These are phyloP conservation scores for Mormyrops attenuatus DNA, from an alignment of 2,797 vertebrate genomes.

Conservation along the genomic window DNA sequence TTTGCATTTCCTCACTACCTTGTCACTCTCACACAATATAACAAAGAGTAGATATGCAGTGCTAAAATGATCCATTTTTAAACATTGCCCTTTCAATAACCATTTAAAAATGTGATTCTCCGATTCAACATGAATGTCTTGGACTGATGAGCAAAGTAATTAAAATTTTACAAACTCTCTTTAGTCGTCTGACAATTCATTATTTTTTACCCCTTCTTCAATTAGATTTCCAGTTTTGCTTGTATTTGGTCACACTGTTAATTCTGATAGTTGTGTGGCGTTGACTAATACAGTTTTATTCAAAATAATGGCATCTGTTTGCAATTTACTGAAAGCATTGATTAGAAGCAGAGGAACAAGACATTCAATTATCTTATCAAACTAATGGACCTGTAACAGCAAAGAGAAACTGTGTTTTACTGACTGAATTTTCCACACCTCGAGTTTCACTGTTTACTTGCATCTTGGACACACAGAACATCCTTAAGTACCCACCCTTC, in stretches of 20 bases:
- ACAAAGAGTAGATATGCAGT: not conserved
- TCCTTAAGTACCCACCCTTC: not conserved
- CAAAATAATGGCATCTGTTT: not conserved
- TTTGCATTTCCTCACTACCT: not conserved
- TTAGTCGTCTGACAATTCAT: not conserved
- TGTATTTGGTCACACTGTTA: not conserved
- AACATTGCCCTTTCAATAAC: not conserved
- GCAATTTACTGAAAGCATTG: slow-evolving; percentile 1
- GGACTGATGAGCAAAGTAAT: not conserved
- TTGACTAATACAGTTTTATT: not conserved
- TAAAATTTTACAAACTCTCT: not conserved
- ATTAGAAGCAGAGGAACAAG: not conserved
- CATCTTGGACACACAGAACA: not conserved
- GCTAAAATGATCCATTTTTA: not conserved
- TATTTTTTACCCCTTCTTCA: not conserved
- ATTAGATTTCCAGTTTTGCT: not conserved
- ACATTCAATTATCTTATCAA: slow-evolving; percentile 5
- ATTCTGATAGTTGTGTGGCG: not conserved
- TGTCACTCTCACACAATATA: not conserved
- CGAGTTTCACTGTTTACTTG: not conserved
- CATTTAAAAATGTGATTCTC: not conserved
- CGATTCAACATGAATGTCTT: not conserved
- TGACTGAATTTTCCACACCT: not conserved
- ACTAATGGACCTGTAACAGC: not conserved
- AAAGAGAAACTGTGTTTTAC: not conserved